These are phyloP conservation scores for Campylorhamphus procurvoides DNA, from an alignment of 2,113 vertebrate genomes.

Conservation along the genomic window DNA sequence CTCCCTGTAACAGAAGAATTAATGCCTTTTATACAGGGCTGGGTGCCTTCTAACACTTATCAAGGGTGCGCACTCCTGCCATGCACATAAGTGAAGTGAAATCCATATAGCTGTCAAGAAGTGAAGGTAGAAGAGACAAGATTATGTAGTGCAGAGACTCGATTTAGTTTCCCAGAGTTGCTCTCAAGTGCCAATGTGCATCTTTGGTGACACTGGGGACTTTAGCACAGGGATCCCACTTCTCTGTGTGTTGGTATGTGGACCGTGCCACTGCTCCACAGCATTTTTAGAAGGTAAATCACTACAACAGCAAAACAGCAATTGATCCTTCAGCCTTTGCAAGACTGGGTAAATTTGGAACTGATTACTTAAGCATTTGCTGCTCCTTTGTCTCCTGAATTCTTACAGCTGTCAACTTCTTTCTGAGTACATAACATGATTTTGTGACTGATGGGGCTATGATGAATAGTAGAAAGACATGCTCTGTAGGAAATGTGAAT, in stretches of 20 bases:
- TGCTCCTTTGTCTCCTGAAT: constrained; percentile 2
- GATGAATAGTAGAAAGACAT: neutral
- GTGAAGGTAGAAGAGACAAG: neutral
- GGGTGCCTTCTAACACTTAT: neutral
- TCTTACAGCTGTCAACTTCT: constrained; percentile 6
- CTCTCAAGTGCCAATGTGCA: neutral
- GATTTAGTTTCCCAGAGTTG: neutral
- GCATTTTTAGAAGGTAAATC: neutral
- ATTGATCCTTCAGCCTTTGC: neutral
- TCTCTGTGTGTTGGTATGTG: rapidly evolving
- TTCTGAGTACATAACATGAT: neutral
- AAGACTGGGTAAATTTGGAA: neutral
- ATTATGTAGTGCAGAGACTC: neutral
- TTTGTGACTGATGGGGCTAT: constrained; percentile 9
- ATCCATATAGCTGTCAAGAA: neutral
- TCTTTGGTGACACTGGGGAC: neutral
- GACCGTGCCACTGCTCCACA: neutral
- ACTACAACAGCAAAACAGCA: neutral
- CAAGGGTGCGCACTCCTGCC: neutral
- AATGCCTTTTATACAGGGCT: neutral
- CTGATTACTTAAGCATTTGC: neutral
- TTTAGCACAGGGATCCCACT: neutral
- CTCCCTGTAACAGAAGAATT: neutral
- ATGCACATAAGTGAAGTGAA: neutral
- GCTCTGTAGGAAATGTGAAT: neutral